Base-by-base conservation (phyloP, 2,888 invertebrate genomes). In the Spisula solida region DNA sequence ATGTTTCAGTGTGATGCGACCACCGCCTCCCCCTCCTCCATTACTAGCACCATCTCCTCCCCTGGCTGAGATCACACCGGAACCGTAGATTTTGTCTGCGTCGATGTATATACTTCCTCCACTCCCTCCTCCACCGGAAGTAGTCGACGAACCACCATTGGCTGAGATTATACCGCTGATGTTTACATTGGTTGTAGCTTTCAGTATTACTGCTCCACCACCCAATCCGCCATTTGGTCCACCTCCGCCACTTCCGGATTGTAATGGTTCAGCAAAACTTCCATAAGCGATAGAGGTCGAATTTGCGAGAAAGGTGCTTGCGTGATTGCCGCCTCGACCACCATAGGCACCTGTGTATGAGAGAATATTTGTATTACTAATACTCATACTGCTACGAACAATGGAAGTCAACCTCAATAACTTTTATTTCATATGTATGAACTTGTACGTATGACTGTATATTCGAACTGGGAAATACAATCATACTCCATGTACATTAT, bases 81-180 rank as follows among this genome's bases (percentile, higher is more conserved):
- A 87, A 1, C 94, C 94, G 18, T 56, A 34, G 12, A 94, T 48
- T 0, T 31, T 80, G 8, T 85, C 87, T 0, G 93, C 82, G 12
- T 86, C 81, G 1, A 95, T 90, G 80, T 83, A 88, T 34, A 94
- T 88, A 48, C 92, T 91, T 0, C 95, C 95, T 14, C 94, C 94
- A 55, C 93, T 93, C 20, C 94, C 94, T 5, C 94, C 94, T 12
- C 94, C 95, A 18, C 94, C 94, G 47, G 89, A 83, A 34, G 60
- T 60, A 18, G 85, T 82, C 6, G 85, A 93, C 51, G 88, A 89
- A 0, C 81, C 89, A 14, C 94, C 95, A 88, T 94, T 92, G 29
- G 90, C 94, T 1, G 94, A 92, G 34, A 95, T 79, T 20, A 94
- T 85, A 25, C 95, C 95, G 41, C 93, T 91, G n/a, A 95, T 88